Percentiles rank a stretch among this genome's conserved stretches.
Evolutionary conservation across 2,113 vertebrate genomes (phyloP).

Genomic region (Potamarius usumacintae): DNA sequence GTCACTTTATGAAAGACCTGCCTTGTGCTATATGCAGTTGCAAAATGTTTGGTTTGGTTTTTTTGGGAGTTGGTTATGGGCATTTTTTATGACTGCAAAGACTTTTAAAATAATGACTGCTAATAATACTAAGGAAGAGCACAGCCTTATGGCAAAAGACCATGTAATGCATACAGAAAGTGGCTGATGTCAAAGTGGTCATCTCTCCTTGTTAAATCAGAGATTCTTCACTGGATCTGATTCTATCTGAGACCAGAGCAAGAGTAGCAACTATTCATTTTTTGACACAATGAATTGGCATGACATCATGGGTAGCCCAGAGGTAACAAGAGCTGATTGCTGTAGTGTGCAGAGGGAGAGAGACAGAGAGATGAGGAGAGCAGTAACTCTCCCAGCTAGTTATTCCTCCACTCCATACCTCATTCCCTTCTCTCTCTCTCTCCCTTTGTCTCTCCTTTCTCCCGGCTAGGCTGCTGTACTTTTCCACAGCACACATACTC

Average conservation of each 20-base stretch:
- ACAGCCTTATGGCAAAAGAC: not conserved
- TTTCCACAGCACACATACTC: constrained; percentile 58
- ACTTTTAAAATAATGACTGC: not conserved
- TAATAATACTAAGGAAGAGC: not conserved
- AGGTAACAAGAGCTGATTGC: constrained; percentile 62
- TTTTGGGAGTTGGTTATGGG: not conserved
- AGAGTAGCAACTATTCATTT: constrained; percentile 49
- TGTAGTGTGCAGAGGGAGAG: constrained; percentile 43
- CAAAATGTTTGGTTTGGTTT: not conserved
- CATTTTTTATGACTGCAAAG: not conserved
- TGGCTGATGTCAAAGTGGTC: not conserved
- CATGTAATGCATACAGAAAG: not conserved
- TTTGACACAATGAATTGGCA: constrained; percentile 55
- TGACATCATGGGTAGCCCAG: constrained; percentile 63
- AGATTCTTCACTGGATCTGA: not conserved
- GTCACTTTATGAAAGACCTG: not conserved
- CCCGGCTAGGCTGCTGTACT: constrained; percentile 66
- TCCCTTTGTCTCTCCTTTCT: constrained; percentile 55
- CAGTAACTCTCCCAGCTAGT: constrained; percentile 45
- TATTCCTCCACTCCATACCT: constrained; percentile 59
- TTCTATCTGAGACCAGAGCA: not conserved
- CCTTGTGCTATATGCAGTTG: not conserved
- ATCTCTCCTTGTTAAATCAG: constrained; percentile 8
- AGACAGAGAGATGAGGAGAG: constrained; percentile 37
- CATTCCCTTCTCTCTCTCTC: constrained; percentile 42